These are phyloP conservation scores for Meloidogyne exigua DNA, from an alignment of 1,140 invertebrate species.

Conservation along the genomic window DNA sequence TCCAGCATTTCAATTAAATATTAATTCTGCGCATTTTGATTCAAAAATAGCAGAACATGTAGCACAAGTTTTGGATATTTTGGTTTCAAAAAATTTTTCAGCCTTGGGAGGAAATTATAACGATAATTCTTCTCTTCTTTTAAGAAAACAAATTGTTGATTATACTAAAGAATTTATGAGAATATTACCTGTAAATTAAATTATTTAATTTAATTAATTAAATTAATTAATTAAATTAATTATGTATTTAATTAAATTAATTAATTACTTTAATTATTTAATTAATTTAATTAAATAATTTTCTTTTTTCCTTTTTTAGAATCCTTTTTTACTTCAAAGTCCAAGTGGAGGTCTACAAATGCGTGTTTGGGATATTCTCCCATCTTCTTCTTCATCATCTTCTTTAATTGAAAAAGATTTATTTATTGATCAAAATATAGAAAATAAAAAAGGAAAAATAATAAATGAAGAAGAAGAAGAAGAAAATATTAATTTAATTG, in stretches of 20 bases:
- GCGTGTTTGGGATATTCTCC: constrained; percentile 30
- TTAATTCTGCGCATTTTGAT: constrained; percentile 45
- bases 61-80: constrained; percentile 45
- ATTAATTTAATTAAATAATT: not conserved
- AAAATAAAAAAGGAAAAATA: constrained; percentile 13
- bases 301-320: not conserved
- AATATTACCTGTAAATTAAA: constrained; percentile 33
- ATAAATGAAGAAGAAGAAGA: constrained; percentile 24
- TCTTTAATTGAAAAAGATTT: not conserved
- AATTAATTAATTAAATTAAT: not conserved
- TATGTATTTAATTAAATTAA: too few species aligned
- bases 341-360: constrained; percentile 42
- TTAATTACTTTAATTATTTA: too few species aligned
- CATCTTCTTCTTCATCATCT: too few species aligned
- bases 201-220: too few species aligned
- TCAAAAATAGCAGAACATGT: constrained; percentile 53
- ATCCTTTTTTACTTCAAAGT: constrained; percentile 42
- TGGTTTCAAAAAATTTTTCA: constrained; percentile 38
- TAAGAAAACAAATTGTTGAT: not conserved
- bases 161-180: constrained; percentile 41
- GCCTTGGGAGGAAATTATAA: constrained; percentile 28
- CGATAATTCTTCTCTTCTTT: constrained; percentile 24
- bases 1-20: constrained; percentile 40
- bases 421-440: constrained; percentile 17
- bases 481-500: too few species aligned